Evolutionary conservation across 2,113 vertebrate genomes (phyloP), one percentile per base, ranked within the genome.

Genomic region (Sebastes fasciatus): DNA sequence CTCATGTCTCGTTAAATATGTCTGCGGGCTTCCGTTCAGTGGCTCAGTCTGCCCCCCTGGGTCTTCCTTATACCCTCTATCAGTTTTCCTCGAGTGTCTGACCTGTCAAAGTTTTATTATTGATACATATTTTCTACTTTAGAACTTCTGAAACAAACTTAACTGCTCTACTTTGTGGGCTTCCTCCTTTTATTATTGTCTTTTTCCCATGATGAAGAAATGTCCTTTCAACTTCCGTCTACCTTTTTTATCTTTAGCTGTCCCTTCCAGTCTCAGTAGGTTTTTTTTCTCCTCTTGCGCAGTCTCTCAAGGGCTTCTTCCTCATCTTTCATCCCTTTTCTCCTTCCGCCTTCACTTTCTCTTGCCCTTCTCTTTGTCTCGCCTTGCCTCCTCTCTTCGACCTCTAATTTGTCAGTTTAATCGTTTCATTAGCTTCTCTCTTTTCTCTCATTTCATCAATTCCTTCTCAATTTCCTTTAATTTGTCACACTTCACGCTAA

Each of bases 341-440:
- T 34, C 21, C 11, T 34, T 74, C 43, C 17, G 11, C n/a, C 40
- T 48, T 75, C 62, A 42, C 49, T 21, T 62, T 52, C 64, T 57
- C 52, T 43, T 14, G 17, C 23, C 55, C 46, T 75, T 61, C 51
- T 74, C 64, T 63, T 68, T 42, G 10, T 61, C 63, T 54, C 13
- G 49, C 14, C 26, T 52, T 5, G 6, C 21, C 49, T 34, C 11
- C 13, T 4, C 63, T 23, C 12, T 42, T 52, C 9, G 49, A 65
- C 4, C 11, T 46, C 23, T 40, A 71, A 43, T 74, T 64, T 65
- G 61, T 64, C 63, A 42, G 26, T 61, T 79, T 52, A 80, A 84
- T 72, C 4, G 5, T 72, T 72, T 76, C 70, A 75, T 72, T 69
- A 84, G 69, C 64, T 42, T 74, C 74, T 63, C 21, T 58, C 60